Evolutionary conservation across 2,113 vertebrate genomes (phyloP).

Genomic region (Tretioscincus oriximinensis): DNA sequence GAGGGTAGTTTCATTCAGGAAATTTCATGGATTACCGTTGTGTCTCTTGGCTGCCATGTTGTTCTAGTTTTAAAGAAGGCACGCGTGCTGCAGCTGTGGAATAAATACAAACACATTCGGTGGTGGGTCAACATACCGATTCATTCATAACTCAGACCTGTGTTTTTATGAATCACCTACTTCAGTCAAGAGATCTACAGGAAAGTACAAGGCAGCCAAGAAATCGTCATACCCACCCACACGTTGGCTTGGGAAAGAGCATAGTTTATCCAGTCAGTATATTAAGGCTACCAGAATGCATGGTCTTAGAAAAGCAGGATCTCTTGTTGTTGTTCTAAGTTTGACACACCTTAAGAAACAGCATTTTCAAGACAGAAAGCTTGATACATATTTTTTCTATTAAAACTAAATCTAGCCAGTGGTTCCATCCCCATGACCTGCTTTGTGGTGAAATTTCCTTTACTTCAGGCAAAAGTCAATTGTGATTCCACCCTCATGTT

Average conservation of each 20-base stretch:
- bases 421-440: no score
- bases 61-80: not conserved
- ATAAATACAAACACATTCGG: not conserved
- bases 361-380: not conserved
- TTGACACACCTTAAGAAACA: not conserved
- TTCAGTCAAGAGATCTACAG: constrained; percentile 3
- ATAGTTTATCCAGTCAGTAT: constrained; percentile 1
- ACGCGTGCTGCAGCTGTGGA: not conserved
- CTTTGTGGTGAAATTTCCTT: no score
- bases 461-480: no score
- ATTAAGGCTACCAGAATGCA: not conserved
- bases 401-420: not conserved
- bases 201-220: not conserved
- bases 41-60: not conserved
- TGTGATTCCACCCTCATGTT: no score
- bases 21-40: not conserved
- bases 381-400: not conserved
- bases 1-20: not conserved
- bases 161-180: constrained; percentile 13
- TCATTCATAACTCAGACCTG: constrained; percentile 4
- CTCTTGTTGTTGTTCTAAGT: not conserved
- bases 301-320: not conserved
- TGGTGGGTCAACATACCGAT: not conserved
- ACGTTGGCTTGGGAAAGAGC: not conserved
- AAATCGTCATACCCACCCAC: not conserved